Evolutionary conservation across 2,113 vertebrate genomes (phyloP).

Genomic region (Ictalurus punctatus): DNA sequence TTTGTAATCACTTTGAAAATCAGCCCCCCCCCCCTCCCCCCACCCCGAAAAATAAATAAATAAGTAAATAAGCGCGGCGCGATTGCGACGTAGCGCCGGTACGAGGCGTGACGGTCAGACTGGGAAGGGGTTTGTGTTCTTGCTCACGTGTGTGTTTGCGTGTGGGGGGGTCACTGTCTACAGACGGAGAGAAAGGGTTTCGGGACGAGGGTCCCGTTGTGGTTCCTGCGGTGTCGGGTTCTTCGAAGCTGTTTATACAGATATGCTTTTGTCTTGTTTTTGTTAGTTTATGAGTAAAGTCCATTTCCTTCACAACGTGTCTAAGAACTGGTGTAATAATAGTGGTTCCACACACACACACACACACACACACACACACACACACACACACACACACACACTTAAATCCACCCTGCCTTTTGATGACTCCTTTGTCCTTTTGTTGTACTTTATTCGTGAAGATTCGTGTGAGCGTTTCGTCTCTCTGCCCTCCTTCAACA

Average conservation of each 20-base stretch:
- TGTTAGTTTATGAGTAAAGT: slow-evolving; percentile 64
- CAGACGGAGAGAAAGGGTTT: slow-evolving; percentile 63
- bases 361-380: not conserved
- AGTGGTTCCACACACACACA: not conserved
- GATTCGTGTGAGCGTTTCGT: slow-evolving; percentile 9
- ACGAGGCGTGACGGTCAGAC: not conserved
- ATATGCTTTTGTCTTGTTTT: slow-evolving; percentile 59
- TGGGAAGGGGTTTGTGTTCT: slow-evolving; percentile 16
- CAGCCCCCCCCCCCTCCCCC: not conserved
- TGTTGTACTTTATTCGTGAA: not conserved
- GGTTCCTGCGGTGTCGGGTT: slow-evolving; percentile 47
- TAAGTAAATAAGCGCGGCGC: not conserved
- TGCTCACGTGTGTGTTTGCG: slow-evolving; percentile 45
- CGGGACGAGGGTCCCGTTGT: not conserved
- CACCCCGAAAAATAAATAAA: not conserved
- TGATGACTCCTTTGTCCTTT: slow-evolving; percentile 4
- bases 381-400: not conserved
- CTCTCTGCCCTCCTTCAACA: slow-evolving; percentile 56
- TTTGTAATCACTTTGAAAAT: not conserved
- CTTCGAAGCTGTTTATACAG: slow-evolving; percentile 52
- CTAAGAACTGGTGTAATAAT: slow-evolving; percentile 53
- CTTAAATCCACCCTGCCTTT: not conserved
- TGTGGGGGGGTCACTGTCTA: slow-evolving; percentile 67
- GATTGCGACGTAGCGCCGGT: not conserved
- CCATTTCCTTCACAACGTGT: slow-evolving; percentile 51